Evolutionary conservation across 1,140 invertebrate species (phyloP), one percentile per base, ranked within the genome.

Genomic region (Pristionchus pacificus): DNA sequence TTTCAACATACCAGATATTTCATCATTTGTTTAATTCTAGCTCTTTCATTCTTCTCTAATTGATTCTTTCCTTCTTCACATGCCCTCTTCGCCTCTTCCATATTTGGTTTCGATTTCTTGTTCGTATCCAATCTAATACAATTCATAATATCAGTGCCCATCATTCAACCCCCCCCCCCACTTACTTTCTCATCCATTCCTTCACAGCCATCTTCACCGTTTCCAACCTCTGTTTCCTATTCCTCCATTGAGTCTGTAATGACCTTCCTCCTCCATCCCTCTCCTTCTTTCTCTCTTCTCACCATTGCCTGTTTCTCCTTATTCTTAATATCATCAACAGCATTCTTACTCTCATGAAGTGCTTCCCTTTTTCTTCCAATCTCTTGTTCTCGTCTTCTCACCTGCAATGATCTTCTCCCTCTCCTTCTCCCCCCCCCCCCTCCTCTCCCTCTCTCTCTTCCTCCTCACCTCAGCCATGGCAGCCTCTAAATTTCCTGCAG

Each of bases 291-390:
- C n/a, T n/a, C n/a, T n/a, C n/a, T n/a, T n/a, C n/a, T n/a, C n/a
- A n/a, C n/a, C n/a, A 57, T 57, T 57, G 55, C 55, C 55, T 57
- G 19, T 19, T 57, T 19, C 55, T 57, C 24, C 55, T 57, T 57
- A 19, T 57, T 57, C 55, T 57, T 24, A 24, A 0, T 0, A 24
- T 57, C 55, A 0, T 57, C 24, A n/a, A n/a, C 38, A 10, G 38
- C 38, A 19, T 49, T 19, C 38, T 49, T 49, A 10, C 38, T 49
- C 29, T n/a, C 31, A 32, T 13, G 2, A 29, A 31, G 71, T 71
- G 60, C 76, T 67, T 14, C 72, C 63, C 60, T 66, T 77, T 10
- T 68, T 55, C 0, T 59, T 38, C 6, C 66, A 63, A 13, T 65
- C 65, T 15, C 24, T 60, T 14, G 13, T 60, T 65, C 24, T 24